A percentile compares a stretch with the other conserved stretches of the same genome.
Evolutionary conservation across 2,888 invertebrate species (phyloP).

Genomic region (Protodeltote pygarga): DNA sequence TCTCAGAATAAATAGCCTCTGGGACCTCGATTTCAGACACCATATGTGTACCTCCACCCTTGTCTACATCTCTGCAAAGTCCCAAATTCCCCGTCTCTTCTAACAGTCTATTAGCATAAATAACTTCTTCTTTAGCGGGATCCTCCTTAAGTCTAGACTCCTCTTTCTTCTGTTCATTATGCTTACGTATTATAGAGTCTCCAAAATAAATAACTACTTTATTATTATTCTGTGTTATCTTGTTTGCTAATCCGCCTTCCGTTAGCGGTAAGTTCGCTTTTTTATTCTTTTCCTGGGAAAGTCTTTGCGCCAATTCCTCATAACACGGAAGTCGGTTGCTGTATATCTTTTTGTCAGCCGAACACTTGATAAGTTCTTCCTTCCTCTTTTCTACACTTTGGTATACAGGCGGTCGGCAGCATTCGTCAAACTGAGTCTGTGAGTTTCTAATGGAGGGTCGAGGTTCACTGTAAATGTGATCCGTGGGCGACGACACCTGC

Average conservation of each 20-base stretch:
- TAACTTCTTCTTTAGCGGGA: slow-evolving; percentile 70
- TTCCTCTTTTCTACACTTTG: slow-evolving; percentile 81
- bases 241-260: slow-evolving; percentile 74
- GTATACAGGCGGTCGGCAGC: slow-evolving; percentile 79
- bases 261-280: slow-evolving; percentile 67
- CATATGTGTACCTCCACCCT: slow-evolving; percentile 69
- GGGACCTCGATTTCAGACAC: slow-evolving; percentile 75
- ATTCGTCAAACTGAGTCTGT: slow-evolving; percentile 72
- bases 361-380: slow-evolving; percentile 62
- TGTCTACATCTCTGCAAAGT: slow-evolving; percentile 69
- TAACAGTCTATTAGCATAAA: slow-evolving; percentile 76
- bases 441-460: slow-evolving; percentile 67
- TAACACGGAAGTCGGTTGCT: slow-evolving; percentile 81
- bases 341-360: slow-evolving; percentile 73
- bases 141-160: slow-evolving; percentile 64
- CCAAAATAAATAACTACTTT: slow-evolving; percentile 92
- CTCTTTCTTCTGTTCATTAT: slow-evolving; percentile 80
- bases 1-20: slow-evolving; percentile 82
- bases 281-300: slow-evolving; percentile 82
- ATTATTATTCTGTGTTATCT: slow-evolving; percentile 85
- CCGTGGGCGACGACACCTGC: slow-evolving; percentile 68
- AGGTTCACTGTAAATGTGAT: slow-evolving; percentile 80
- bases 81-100: slow-evolving; percentile 73
- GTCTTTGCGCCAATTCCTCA: slow-evolving; percentile 77
- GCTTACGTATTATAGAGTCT: slow-evolving; percentile 87